Evolutionary conservation across 2,888 invertebrate species (phyloP).

Genomic region (Calliopum simillimum): DNA sequence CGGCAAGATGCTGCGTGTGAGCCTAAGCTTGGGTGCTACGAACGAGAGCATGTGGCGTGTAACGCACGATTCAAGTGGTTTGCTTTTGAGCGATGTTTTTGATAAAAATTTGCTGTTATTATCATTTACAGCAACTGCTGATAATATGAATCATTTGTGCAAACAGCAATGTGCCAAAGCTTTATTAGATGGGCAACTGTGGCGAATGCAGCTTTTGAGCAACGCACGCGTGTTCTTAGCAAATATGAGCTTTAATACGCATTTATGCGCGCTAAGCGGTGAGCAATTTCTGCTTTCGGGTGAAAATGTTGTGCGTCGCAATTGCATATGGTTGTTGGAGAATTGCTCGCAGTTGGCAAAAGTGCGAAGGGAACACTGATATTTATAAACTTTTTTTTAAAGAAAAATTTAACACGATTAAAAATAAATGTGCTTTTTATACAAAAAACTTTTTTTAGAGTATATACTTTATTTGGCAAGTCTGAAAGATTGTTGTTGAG

Average conservation of each 20-base stretch:
- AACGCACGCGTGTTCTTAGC: neutral
- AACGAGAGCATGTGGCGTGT: constrained; percentile 49
- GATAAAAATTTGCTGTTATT: neutral
- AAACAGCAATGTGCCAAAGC: too few species aligned
- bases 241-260: neutral
- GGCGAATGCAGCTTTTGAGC: neutral
- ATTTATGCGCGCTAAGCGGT: neutral
- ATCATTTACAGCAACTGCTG: neutral
- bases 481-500: too few species aligned
- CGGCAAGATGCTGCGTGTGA: constrained; percentile 14
- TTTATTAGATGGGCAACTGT: neutral
- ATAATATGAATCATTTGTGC: neutral
- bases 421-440: too few species aligned
- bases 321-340: constrained; percentile 17
- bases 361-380: neutral
- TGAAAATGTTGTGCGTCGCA: too few species aligned
- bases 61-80: neutral
- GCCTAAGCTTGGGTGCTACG: constrained; percentile 44
- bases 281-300: neutral
- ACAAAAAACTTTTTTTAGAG: too few species aligned
- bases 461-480: too few species aligned
- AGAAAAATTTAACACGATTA: too few species aligned
- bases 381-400: too few species aligned
- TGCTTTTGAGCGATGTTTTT: neutral
- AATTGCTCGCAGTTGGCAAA: constrained; percentile 7